Base-by-base conservation (phyloP, 1,140 invertebrate species). In the Drosophila athabasca region DNA sequence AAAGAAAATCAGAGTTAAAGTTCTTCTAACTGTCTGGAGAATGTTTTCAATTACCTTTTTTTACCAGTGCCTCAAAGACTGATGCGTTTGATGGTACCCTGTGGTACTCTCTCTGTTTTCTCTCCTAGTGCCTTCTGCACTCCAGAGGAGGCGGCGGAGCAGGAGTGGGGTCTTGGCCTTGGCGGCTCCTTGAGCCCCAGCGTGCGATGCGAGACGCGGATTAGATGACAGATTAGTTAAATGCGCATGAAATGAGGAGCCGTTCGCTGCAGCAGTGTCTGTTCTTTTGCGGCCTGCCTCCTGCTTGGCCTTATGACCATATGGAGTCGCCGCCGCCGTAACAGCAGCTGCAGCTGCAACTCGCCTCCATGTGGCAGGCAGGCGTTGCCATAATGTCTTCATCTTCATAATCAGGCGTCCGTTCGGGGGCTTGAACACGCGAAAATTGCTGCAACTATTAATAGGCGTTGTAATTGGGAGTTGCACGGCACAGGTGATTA, bases 191-290 rank as follows among this genome's bases (percentile, higher is more conserved):
- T 60, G 50, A 59, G 60, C 67, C 48, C 66, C 65, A 76, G 67
- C 71, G 52, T 53, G 45, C 54, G 81, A 87, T 85, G 81, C 65
- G 24, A 67, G 78, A 59, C 43, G 44, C 50, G 77, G 81, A 81
- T 81, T 87, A 85, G 81, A 85, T 85, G 81, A 85, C 82, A 85
- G 81, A 85, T 85, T 87, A 85, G 81, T 81, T 81, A 85, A 85
- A 87, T 85, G 81, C 65, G 77, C 81, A 87, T 85, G 81, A 87
- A 85, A 85, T 85, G 81, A 84, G 81, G 66, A 80, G 64, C 55
- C 62, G 52, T 53, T 50, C 48, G 68, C 15, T 6, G 59, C 17
- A 24, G 45, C 46, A 22, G 39, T 41, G n/a, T 39, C 26, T n/a
- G 26, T 22, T 72, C 0, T 35, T 39, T 46, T 41, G 48, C 35